These are phyloP conservation scores for Mastomys natalensis DNA, from an alignment of 2,113 vertebrate species.

Conservation along the genomic window DNA sequence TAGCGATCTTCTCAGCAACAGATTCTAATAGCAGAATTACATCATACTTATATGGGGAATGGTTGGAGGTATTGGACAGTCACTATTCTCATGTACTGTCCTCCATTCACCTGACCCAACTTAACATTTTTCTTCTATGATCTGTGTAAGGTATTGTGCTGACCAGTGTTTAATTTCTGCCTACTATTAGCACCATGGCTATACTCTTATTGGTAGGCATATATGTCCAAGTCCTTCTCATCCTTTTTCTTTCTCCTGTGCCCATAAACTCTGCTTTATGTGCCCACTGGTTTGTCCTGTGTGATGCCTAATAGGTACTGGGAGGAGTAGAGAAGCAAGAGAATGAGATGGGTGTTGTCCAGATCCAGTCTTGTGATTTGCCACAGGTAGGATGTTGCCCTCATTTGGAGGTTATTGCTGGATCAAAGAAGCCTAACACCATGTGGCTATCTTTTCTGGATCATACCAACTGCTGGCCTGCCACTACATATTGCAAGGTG, in stretches of 20 bases:
- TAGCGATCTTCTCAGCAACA: not conserved
- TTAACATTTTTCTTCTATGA: rapidly evolving
- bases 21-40: not conserved
- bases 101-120: too few relatives aligned
- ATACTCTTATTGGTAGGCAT: not conserved
- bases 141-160: not conserved
- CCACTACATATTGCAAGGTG: not conserved
- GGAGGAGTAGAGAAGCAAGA: not conserved
- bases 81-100: not conserved
- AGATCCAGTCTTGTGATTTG: not conserved
- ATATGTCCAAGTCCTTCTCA: too few relatives aligned
- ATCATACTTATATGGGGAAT: too few relatives aligned
- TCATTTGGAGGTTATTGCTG: not conserved
- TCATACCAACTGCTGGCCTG: not conserved
- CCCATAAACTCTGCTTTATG: rapidly evolving
- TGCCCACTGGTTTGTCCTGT: not conserved
- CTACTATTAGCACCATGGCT: not conserved
- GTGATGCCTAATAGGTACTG: not conserved
- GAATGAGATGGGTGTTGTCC: not conserved
- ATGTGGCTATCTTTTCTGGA: not conserved
- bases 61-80: too few relatives aligned
- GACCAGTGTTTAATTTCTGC: not conserved
- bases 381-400: rapidly evolving
- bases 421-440: not conserved
- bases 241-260: too few relatives aligned